Base-by-base conservation (phyloP, 1,140 invertebrate genomes). In the Asobara japonica region DNA sequence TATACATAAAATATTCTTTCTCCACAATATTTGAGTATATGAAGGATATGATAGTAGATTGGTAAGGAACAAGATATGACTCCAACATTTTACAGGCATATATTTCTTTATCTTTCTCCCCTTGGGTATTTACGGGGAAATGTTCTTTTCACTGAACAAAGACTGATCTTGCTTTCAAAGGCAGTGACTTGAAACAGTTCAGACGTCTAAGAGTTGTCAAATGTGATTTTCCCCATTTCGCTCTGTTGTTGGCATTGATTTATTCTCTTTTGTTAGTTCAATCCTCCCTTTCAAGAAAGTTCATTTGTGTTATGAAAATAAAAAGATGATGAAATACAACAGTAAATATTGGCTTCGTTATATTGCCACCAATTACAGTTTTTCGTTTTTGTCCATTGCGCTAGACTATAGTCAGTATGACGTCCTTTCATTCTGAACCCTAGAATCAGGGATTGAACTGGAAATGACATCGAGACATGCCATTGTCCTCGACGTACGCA, bases 391-490 rank as follows among this genome's bases (percentile, higher is more conserved):
- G 4, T 33, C 31, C 4, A 33, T 33, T 33, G 31, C 20, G n/a
- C n/a, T 51, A 1, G 18, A 51, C 45, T 51, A n/a, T n/a, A 48
- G 48, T 69, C 66, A 56, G 29, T 30, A 20, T 69, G 66, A 30
- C 66, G 48, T 30, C 66, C 27, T 69, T 13, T 33, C 27, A 56
- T 29, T 18, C 16, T 31, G 18, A 36, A 51, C n/a, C n/a, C 45
- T 30, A 33, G 51, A 69, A 38, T 33, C 27, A 38, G 18, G 22
- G 48, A 16, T 25, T 36, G 66, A 13, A 56, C 51, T 51, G 66
- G 18, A 61, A 69, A 69, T 69, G 56, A 36, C 51, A 60, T 27
- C 11, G 33, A 69, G 31, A 36, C 67, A 69, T 33, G 67, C 67
- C 20, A 69, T 61, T 66, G 31, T 66, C 10, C 38, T 10, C 67